Evolutionary conservation across 2,888 invertebrate genomes (phyloP).

Genomic region (Epistrophe eligans): DNA sequence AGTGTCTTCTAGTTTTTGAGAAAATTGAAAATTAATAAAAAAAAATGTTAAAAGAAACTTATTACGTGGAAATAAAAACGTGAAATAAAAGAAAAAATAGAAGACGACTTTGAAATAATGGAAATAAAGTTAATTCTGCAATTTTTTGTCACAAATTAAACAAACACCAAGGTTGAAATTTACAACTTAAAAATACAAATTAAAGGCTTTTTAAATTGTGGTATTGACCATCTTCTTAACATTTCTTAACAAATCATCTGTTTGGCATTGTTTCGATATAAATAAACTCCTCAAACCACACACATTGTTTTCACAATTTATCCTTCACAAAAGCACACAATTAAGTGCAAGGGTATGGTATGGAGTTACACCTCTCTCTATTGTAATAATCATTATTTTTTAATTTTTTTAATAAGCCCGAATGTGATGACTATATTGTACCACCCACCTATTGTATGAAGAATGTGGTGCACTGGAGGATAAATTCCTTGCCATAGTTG

Average conservation of each 20-base stretch:
- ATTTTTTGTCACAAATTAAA: too few relatives aligned
- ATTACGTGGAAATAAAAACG: too few relatives aligned
- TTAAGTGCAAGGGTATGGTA: neutral
- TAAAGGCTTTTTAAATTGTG: too few relatives aligned
- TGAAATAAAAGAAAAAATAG: too few relatives aligned
- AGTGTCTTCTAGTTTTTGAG: too few relatives aligned
- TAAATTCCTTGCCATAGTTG: conserved; percentile 56
- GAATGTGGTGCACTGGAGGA: conserved; percentile 78
- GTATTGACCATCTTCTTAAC: too few relatives aligned
- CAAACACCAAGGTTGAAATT: too few relatives aligned
- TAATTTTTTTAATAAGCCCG: neutral
- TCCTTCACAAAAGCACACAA: conserved; percentile 6
- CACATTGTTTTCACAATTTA: neutral
- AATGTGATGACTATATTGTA: neutral
- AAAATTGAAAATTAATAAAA: too few relatives aligned
- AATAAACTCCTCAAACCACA: neutral
- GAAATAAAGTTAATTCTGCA: too few relatives aligned
- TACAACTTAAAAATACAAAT: too few relatives aligned
- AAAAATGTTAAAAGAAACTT: too few relatives aligned
- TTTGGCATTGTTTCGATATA: neutral
- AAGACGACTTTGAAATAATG: too few relatives aligned
- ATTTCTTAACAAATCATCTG: neutral
- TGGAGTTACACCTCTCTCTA: neutral
- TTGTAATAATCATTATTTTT: neutral
- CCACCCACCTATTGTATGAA: conserved; percentile 56